A percentile compares a stretch with the other conserved stretches of the same genome.
These are phyloP conservation scores for Polymixis flavicincta DNA, from an alignment of 2,888 invertebrate genomes.

Conservation along the genomic window DNA sequence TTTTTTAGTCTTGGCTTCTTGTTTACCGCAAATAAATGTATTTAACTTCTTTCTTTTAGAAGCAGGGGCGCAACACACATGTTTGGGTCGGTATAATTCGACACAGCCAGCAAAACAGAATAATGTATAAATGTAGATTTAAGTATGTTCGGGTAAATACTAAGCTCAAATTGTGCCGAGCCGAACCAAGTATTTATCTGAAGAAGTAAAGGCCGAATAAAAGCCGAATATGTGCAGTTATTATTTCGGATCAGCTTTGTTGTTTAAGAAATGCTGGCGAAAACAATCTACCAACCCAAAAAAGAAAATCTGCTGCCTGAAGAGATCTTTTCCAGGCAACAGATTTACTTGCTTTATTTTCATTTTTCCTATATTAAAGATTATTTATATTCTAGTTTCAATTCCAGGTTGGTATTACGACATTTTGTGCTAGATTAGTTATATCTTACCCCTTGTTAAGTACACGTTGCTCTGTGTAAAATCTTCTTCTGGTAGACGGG, in stretches of 20 bases:
- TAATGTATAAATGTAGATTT: too few relatives aligned
- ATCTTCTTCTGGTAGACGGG: slow-evolving; percentile 15
- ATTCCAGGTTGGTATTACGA: not conserved
- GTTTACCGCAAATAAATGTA: too few relatives aligned
- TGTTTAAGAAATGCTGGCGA: not conserved
- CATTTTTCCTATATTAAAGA: not conserved
- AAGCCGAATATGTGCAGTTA: not conserved
- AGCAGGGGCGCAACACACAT: too few relatives aligned
- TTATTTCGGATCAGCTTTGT: too few relatives aligned
- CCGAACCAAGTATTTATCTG: not conserved
- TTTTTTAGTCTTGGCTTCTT: too few relatives aligned
- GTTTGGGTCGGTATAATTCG: too few relatives aligned
- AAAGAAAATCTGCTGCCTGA: too few relatives aligned
- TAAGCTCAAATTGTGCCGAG: not conserved
- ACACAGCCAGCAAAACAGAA: too few relatives aligned
- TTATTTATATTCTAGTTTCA: not conserved
- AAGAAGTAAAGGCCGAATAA: too few relatives aligned
- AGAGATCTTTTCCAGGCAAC: not conserved
- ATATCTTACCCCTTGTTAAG: slow-evolving; percentile 68
- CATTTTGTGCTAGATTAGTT: not conserved
- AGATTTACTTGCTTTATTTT: not conserved
- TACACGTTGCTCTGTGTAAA: slow-evolving; percentile 28
- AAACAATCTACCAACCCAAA: too few relatives aligned
- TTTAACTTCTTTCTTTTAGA: too few relatives aligned
- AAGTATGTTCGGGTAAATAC: too few relatives aligned